Evolutionary conservation across 2,113 vertebrate species (phyloP), one percentile per base, ranked within the genome.

Genomic region (Archilochus colubris): DNA sequence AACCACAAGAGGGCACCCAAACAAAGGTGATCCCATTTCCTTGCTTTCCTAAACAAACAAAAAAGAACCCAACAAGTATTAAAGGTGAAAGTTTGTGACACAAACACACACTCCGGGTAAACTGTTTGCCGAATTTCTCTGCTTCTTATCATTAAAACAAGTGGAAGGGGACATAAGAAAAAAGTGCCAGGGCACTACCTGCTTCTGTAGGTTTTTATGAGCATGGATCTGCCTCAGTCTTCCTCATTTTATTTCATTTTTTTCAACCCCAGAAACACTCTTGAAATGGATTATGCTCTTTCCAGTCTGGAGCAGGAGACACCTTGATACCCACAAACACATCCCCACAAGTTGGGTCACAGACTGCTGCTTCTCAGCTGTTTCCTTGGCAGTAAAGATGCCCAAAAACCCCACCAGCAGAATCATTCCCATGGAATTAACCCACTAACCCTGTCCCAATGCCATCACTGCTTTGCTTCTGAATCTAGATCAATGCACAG

Each of bases 1-100:
- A 14, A 62, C 96, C 96, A 94, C 86, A 28, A 92, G 96, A 91
- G 95, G 96, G 97, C 96, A 95, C 82, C 59, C 88, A 83, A 74
- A 80, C 72, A 74, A 89, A 88, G 73, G 74, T 25, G 22, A 55
- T 31, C 10, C 14, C 9, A 2, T 30, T 77, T 16, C 79, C 53
- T 28, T 5, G 19, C 33, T 67, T 10, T 4, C 44, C 31, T 50
- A 5, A 51, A 46, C 22, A 31, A 15, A 57, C 9, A 9, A 23
- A 33, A 27, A 15, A 23, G 27, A 57, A 14, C 3, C 9, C 11
- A 36, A 4, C 1, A 8, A 44, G 20, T n/a, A 33, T 14, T 23
- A 3, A 51, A 88, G 19, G 15, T 46, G 14, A 36, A 85, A 48
- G 62, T 14, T 28, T 30, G 9, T 3, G 58, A 72, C 46, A 38